Evolutionary conservation across 2,113 vertebrate species (phyloP).

Genomic region (Raja brachyura): DNA sequence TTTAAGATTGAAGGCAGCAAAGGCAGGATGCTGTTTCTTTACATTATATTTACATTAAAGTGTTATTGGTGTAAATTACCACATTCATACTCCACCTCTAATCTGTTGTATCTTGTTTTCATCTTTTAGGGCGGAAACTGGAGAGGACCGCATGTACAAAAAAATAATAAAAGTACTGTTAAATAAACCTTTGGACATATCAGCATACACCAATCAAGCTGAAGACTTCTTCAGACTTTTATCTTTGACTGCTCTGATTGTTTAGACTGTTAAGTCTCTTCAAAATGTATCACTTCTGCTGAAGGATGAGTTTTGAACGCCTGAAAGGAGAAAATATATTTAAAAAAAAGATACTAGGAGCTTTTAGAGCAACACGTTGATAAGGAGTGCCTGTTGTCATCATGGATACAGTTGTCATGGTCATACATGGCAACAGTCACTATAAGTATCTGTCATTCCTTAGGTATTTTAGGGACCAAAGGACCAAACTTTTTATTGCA

Average conservation of each 20-base stretch:
- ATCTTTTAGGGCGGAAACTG: slow-evolving; percentile 80
- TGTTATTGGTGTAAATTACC: neutral
- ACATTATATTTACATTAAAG: neutral
- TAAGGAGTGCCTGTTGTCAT: slow-evolving; percentile 89
- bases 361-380: slow-evolving; percentile 63
- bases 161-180: slow-evolving; percentile 64
- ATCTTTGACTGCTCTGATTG: slow-evolving; percentile 60
- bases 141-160: slow-evolving; percentile 76
- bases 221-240: slow-evolving; percentile 67
- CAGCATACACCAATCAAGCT: slow-evolving; percentile 70
- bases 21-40: slow-evolving; percentile 38
- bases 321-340: slow-evolving; percentile 55
- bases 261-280: slow-evolving; percentile 72
- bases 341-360: slow-evolving; percentile 55
- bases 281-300: slow-evolving; percentile 63
- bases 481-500: slow-evolving; percentile 99
- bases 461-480: slow-evolving; percentile 99
- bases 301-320: slow-evolving; percentile 61
- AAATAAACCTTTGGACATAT: slow-evolving; percentile 75
- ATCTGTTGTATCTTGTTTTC: slow-evolving; percentile 56
- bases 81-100: slow-evolving; percentile 46
- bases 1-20: slow-evolving; percentile 33
- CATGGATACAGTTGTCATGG: slow-evolving; percentile 75
- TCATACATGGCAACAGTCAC: slow-evolving; percentile 72
- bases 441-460: slow-evolving; percentile 97